Percentiles rank a stretch among this genome's conserved stretches.
These are phyloP conservation scores for Syritta pipiens DNA, from an alignment of 2,888 invertebrate species.

Conservation along the genomic window DNA sequence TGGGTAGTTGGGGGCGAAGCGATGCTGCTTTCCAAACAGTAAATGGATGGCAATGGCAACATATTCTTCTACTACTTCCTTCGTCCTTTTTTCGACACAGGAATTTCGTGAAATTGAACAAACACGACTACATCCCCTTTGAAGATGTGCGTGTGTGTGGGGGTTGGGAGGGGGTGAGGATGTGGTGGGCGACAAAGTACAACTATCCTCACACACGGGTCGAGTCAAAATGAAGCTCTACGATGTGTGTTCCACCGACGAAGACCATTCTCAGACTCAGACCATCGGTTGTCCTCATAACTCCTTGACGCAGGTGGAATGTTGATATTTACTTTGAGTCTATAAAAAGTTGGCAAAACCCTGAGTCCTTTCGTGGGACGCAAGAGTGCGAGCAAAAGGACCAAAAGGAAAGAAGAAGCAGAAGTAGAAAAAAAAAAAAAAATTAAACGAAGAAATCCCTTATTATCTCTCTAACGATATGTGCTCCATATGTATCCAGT, in stretches of 20 bases:
- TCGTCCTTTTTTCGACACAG: conserved; percentile 38
- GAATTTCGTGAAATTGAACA: conserved; percentile 67
- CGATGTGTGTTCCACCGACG: conserved; percentile 43
- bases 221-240: conserved; percentile 45
- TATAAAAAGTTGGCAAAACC: conserved; percentile 67
- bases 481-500: conserved; percentile 65
- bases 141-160: conserved; percentile 41
- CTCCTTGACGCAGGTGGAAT: conserved; percentile 69
- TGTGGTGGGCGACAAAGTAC: neutral
- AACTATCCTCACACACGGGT: conserved; percentile 59
- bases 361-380: conserved; percentile 22
- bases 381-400: conserved; percentile 29
- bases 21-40: too few species aligned
- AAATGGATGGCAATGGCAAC: conserved; percentile 56
- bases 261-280: conserved; percentile 20
- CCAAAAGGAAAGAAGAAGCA: conserved; percentile 13
- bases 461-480: conserved; percentile 69
- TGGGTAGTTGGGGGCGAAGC: neutral
- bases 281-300: conserved; percentile 43
- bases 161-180: conserved; percentile 41
- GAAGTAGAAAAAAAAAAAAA: conserved; percentile 22
- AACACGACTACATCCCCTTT: conserved; percentile 62
- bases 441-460: conserved; percentile 69
- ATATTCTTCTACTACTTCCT: conserved; percentile 48
- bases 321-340: conserved; percentile 69